phyloP scores from a whole-genome alignment of 64 coral and sea anemone species.

The Trachythela sp. region DNA sequence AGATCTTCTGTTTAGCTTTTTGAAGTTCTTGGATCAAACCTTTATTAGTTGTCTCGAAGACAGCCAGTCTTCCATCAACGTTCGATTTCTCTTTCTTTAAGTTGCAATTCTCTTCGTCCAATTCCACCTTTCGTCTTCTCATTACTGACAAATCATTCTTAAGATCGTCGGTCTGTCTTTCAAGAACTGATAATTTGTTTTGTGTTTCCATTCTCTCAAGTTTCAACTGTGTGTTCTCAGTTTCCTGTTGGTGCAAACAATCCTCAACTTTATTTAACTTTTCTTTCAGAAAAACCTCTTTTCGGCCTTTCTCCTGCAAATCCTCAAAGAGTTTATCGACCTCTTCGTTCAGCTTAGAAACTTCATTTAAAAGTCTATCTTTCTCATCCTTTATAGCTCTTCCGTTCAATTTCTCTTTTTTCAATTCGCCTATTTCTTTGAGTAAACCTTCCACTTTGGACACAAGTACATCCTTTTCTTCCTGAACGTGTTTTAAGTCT shows the following conservation, averaged over 20 bases:
- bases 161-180: not conserved
- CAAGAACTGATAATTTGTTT: not conserved
- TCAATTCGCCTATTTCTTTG: not conserved
- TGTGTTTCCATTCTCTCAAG: not conserved
- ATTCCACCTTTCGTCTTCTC: not conserved
- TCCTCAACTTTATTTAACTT: not conserved
- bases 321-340: not conserved
- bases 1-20: not conserved
- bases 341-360: not conserved
- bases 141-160: not conserved
- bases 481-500: not conserved
- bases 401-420: not conserved
- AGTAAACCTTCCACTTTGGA: not conserved
- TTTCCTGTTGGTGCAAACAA: not conserved
- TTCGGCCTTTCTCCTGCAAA: not conserved
- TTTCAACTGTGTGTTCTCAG: not conserved
- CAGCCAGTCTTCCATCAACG: not conserved
- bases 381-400: not conserved
- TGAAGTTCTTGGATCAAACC: not conserved
- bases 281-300: not conserved
- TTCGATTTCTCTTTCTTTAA: not conserved
- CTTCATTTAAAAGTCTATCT: not conserved
- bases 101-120: not conserved
- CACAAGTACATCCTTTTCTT: not conserved
- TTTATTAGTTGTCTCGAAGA: not conserved